A percentile compares a stretch with the other conserved stretches of the same genome.
phyloP scores from a whole-genome alignment of 1,140 invertebrate genomes.

The Lordiphosa stackelbergi region DNA sequence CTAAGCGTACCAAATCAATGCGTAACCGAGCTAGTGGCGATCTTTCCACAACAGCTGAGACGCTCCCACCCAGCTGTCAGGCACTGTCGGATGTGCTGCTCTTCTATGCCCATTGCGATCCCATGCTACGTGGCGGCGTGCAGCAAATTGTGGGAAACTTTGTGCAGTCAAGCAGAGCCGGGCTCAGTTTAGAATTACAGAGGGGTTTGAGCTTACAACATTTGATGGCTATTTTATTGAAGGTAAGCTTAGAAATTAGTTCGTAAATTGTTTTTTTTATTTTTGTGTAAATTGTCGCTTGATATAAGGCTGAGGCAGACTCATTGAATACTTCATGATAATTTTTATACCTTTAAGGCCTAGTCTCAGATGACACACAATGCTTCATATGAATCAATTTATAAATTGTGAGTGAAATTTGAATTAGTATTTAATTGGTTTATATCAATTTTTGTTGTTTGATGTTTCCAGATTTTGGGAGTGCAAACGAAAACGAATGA shows the following conservation, averaged over 20 bases:
- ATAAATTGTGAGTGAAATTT: too few relatives aligned
- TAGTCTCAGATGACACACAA: too few relatives aligned
- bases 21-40: constrained; percentile 22
- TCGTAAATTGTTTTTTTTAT: too few relatives aligned
- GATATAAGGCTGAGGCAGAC: too few relatives aligned
- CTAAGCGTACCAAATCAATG: constrained; percentile 68
- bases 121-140: constrained; percentile 86
- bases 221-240: constrained; percentile 67
- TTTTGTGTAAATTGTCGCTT: too few relatives aligned
- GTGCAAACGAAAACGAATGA: too few relatives aligned
- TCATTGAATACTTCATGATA: too few relatives aligned
- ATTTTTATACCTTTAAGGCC: too few relatives aligned
- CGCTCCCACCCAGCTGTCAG: constrained; percentile 59
- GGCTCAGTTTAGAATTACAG: constrained; percentile 51
- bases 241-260: constrained; percentile 36
- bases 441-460: too few relatives aligned
- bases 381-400: too few relatives aligned
- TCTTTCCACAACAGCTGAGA: not conserved
- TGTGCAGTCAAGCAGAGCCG: constrained; percentile 75
- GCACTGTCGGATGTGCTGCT: constrained; percentile 83
- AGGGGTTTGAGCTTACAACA: constrained; percentile 78
- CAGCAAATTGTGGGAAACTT: constrained; percentile 82
- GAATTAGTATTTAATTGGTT: too few relatives aligned
- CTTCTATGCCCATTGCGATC: constrained; percentile 86
- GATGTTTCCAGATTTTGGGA: too few relatives aligned